Conservation (phyloP, 2,888 invertebrate genomes). For the Sinelater perroti region DNA sequence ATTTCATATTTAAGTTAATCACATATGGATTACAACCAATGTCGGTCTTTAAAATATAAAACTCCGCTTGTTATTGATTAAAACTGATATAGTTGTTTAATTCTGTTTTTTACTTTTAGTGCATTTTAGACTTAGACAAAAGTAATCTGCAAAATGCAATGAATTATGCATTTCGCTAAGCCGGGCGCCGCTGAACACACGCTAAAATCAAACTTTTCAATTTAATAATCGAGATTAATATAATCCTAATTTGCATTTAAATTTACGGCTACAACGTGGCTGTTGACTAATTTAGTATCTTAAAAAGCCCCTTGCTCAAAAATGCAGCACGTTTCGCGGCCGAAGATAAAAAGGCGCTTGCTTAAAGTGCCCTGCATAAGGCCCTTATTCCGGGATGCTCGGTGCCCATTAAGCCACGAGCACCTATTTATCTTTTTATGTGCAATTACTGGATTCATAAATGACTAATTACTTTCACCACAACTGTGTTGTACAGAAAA, state of each 20-base stretch:
- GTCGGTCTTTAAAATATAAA: too few relatives aligned
- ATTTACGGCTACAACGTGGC: constrained; percentile 51
- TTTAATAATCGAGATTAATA: constrained; percentile 56
- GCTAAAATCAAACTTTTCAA: constrained; percentile 49
- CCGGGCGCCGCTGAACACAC: constrained; percentile 1
- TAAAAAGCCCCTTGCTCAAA: constrained; percentile 52
- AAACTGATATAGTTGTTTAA: too few relatives aligned
- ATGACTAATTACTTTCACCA: constrained; percentile 60
- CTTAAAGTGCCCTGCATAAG: constrained; percentile 49
- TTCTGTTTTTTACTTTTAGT: not conserved
- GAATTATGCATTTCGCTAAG: constrained; percentile 3
- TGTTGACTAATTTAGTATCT: constrained; percentile 58
- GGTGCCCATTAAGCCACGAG: constrained; percentile 55
- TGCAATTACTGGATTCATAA: constrained; percentile 61
- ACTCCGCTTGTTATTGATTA: too few relatives aligned
- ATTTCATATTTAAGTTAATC: too few relatives aligned
- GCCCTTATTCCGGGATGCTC: constrained; percentile 46
- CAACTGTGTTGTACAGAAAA: constrained; percentile 55
- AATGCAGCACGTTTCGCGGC: constrained; percentile 46
- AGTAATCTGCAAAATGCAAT: not conserved
- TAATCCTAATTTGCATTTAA: constrained; percentile 57
- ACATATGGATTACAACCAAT: too few relatives aligned
- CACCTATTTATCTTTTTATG: constrained; percentile 62
- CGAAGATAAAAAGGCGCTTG: constrained; percentile 40
- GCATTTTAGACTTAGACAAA: too few relatives aligned